phyloP scores from a whole-genome alignment of 2,888 invertebrate species.

The Petrolisthes manimaculis region DNA sequence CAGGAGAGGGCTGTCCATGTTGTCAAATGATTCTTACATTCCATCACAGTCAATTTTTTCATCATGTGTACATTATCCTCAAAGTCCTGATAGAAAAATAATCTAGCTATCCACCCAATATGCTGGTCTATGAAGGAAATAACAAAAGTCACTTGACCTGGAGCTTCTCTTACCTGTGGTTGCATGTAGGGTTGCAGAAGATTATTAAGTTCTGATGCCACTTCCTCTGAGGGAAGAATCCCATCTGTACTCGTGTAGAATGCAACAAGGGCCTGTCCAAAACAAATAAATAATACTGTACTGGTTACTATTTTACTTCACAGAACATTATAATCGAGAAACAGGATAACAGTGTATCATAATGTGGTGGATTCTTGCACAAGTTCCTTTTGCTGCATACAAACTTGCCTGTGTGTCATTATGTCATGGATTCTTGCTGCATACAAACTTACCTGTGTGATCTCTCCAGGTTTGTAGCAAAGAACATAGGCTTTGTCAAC shows the following conservation, averaged over 20 bases:
- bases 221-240: constrained; percentile 25
- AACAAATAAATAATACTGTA: neutral
- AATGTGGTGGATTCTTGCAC: neutral
- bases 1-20: too few species aligned
- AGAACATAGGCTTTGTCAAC: constrained; percentile 84
- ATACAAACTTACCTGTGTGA: constrained; percentile 71
- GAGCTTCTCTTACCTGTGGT: constrained; percentile 49
- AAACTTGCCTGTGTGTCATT: constrained; percentile 70
- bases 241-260: constrained; percentile 51
- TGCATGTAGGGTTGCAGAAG: constrained; percentile 61
- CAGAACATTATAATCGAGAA: neutral
- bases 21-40: too few species aligned
- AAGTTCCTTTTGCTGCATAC: neutral
- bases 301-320: neutral
- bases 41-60: too few species aligned
- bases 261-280: constrained; percentile 58
- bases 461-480: constrained; percentile 81
- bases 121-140: too few species aligned
- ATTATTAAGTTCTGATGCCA: constrained; percentile 23
- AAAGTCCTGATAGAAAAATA: too few species aligned
- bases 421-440: neutral
- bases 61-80: too few species aligned
- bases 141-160: neutral
- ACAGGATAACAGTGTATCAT: constrained; percentile 69
- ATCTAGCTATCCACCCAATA: too few species aligned